Percentiles rank a stretch among this genome's conserved stretches.
phyloP scores from a whole-genome alignment of 2,113 vertebrate species.

The Halcyon malimbica region DNA sequence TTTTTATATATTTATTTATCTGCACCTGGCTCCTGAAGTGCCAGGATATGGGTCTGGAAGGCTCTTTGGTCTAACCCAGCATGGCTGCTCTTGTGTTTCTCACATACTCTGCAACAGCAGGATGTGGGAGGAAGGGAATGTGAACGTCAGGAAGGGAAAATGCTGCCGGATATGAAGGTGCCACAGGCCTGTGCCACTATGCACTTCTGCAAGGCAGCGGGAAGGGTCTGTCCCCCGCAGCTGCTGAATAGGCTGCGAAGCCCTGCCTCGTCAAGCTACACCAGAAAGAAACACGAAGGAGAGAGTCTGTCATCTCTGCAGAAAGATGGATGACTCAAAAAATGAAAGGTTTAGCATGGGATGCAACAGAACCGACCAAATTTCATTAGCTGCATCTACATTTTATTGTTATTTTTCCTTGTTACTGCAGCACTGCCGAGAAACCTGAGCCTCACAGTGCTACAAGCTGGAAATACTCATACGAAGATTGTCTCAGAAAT shows the following conservation, averaged over 20 bases:
- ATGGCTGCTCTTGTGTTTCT: background rate
- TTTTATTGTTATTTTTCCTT: background rate
- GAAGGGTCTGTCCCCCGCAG: background rate
- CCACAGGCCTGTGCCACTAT: background rate
- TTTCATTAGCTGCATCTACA: background rate
- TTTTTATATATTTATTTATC: background rate
- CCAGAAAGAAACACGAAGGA: background rate
- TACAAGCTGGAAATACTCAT: background rate
- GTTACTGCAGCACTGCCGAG: background rate
- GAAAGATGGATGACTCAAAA: background rate
- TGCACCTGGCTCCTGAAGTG: background rate
- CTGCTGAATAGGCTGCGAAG: background rate
- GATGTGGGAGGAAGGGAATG: background rate
- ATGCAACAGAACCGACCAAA: background rate
- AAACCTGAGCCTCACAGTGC: background rate
- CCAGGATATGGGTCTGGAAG: background rate
- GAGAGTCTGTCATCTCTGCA: background rate
- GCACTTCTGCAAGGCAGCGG: background rate
- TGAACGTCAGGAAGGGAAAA: background rate
- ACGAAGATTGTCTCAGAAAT: background rate
- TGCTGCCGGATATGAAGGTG: background rate
- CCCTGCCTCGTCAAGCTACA: accelerated
- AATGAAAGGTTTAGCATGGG: background rate
- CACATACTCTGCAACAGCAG: background rate
- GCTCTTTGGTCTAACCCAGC: background rate